phyloP scores from a whole-genome alignment of 2,888 invertebrate genomes.

The Margaritifera margaritifera region DNA sequence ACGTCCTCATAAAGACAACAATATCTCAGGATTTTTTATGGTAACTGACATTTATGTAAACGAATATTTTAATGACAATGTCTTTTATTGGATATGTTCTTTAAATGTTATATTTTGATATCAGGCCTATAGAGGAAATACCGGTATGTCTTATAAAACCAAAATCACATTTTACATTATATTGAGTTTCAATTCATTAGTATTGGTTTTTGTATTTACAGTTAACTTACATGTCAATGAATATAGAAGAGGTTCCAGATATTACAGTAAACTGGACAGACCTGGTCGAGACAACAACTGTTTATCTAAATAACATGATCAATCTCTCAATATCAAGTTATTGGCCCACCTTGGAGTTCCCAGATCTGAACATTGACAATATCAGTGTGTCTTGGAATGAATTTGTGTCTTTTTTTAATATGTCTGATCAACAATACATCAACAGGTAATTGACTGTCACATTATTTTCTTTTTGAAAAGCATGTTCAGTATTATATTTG shows the following conservation, averaged over 20 bases:
- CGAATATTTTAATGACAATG: too few relatives aligned
- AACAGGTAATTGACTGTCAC: conserved; percentile 3
- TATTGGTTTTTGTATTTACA: neutral
- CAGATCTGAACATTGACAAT: conserved; percentile 15
- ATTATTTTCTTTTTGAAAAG: too few relatives aligned
- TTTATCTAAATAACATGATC: conserved; percentile 21
- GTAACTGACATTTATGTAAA: too few relatives aligned
- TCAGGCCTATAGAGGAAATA: too few relatives aligned
- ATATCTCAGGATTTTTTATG: too few relatives aligned
- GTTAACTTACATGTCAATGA: neutral
- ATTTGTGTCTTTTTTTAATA: conserved; percentile 1
- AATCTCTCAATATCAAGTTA: conserved; percentile 5
- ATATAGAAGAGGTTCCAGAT: conserved; percentile 18
- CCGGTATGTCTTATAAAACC: too few relatives aligned
- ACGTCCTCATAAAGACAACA: too few relatives aligned
- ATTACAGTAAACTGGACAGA: conserved; percentile 49
- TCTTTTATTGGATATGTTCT: too few relatives aligned
- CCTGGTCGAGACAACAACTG: conserved; percentile 26
- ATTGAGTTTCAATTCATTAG: too few relatives aligned
- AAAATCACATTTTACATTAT: too few relatives aligned
- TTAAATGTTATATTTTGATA: too few relatives aligned
- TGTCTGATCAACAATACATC: conserved; percentile 5
- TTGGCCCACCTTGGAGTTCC: conserved; percentile 6
- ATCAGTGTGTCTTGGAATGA: conserved; percentile 18
- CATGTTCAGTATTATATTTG: too few relatives aligned